Conservation (phyloP, 2,888 invertebrate genomes). For the Margaritifera margaritifera region DNA sequence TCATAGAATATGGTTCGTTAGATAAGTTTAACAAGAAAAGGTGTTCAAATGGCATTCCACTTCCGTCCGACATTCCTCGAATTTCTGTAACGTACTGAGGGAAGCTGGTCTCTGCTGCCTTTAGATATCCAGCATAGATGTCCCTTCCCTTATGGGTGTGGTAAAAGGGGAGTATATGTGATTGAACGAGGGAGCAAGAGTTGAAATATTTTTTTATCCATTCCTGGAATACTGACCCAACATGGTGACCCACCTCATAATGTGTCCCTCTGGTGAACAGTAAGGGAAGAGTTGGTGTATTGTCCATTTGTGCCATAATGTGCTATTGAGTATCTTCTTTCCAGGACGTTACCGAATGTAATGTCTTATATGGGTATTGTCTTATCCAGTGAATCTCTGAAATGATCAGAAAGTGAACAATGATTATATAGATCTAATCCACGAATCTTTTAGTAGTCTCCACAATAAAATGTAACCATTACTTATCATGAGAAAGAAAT, state of each 20-base stretch:
- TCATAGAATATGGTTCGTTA: slow-evolving; percentile 22
- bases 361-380: too few species aligned
- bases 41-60: slow-evolving; percentile 32
- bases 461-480: too few species aligned
- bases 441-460: too few species aligned
- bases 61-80: slow-evolving; percentile 37
- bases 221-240: slow-evolving; percentile 23
- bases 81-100: slow-evolving; percentile 36
- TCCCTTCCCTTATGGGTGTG: slow-evolving; percentile 18
- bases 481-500: too few species aligned
- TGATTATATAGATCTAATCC: too few species aligned
- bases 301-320: background rate
- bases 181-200: slow-evolving; percentile 9
- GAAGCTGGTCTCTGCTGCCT: slow-evolving; percentile 17
- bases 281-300: slow-evolving; percentile 1
- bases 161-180: slow-evolving; percentile 23
- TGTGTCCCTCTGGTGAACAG: slow-evolving; percentile 22
- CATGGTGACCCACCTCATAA: slow-evolving; percentile 34
- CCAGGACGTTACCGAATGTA: too few species aligned
- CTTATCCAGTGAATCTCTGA: too few species aligned
- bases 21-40: slow-evolving; percentile 30
- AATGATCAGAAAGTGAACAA: too few species aligned
- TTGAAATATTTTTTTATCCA: slow-evolving; percentile 25
- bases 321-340: background rate
- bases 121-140: slow-evolving; percentile 22